Conservation (phyloP, 1,140 invertebrate species). For the Delia radicum region DNA sequence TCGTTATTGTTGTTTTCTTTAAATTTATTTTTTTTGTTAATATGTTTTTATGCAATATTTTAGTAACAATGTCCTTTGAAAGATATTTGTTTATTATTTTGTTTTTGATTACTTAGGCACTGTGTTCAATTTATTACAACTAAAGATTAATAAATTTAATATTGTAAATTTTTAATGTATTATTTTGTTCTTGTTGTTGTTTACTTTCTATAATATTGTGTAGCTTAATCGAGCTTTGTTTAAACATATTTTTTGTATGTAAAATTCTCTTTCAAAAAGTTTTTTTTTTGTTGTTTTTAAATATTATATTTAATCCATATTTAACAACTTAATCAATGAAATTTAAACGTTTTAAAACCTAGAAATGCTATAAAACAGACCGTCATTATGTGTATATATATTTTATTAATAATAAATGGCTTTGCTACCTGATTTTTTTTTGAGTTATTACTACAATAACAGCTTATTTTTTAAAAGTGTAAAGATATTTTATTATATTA, state of each 20-base stretch:
- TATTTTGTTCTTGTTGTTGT: slow-evolving; percentile 9
- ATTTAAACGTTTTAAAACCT: slow-evolving; percentile 15
- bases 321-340: slow-evolving; percentile 16
- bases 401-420: slow-evolving; percentile 16
- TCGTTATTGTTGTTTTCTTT: background rate
- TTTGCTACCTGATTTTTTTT: slow-evolving; percentile 19
- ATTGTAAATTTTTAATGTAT: slow-evolving; percentile 5
- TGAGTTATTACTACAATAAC: slow-evolving; percentile 3
- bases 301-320: slow-evolving; percentile 2
- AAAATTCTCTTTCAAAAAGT: slow-evolving; percentile 14
- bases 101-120: slow-evolving; percentile 56
- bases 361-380: slow-evolving; percentile 20
- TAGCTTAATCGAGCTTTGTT: slow-evolving; percentile 1
- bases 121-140: slow-evolving; percentile 55
- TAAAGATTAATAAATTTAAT: slow-evolving; percentile 41
- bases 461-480: slow-evolving; percentile 7
- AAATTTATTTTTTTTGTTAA: slow-evolving; percentile 21
- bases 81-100: slow-evolving; percentile 28
- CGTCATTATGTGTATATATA: slow-evolving; percentile 10
- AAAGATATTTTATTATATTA: background rate
- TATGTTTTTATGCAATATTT: slow-evolving; percentile 30
- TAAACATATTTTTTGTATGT: slow-evolving; percentile 7
- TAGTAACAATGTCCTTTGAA: slow-evolving; percentile 53
- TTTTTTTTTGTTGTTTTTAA: background rate
- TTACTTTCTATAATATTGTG: slow-evolving; percentile 7